Conservation (phyloP, 1,140 invertebrate species). For the Diachasma alloeum region DNA sequence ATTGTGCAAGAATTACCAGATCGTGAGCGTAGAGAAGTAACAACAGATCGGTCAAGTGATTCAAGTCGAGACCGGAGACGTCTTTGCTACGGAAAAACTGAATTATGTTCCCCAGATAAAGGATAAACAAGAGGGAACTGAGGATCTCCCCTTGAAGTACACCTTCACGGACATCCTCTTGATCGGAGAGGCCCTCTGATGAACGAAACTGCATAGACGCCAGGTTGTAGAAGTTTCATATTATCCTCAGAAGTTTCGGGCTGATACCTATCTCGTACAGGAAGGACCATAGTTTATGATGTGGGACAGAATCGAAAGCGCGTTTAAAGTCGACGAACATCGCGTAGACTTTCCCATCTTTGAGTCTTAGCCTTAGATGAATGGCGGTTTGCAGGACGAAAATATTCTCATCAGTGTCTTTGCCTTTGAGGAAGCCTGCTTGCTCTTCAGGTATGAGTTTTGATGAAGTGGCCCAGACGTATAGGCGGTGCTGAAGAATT, state of each 20-base stretch:
- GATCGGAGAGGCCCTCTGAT: background rate
- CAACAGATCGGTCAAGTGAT: constrained; percentile 5
- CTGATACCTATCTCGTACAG: background rate
- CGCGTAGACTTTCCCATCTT: background rate
- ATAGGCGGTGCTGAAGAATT: background rate
- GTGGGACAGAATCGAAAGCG: constrained; percentile 31
- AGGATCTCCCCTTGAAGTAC: constrained; percentile 13
- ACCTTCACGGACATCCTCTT: background rate
- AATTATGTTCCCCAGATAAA: too few relatives aligned
- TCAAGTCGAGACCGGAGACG: background rate
- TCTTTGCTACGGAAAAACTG: background rate
- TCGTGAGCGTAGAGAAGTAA: constrained; percentile 34
- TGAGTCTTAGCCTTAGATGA: background rate
- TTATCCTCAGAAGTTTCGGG: constrained; percentile 11
- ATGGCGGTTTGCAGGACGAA: constrained; percentile 11
- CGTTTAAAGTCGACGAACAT: constrained; percentile 4
- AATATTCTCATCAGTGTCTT: constrained; percentile 27
- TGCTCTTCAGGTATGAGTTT: constrained; percentile 11
- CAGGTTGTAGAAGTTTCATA: too few relatives aligned
- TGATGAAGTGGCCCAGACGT: background rate
- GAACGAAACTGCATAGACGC: too few relatives aligned
- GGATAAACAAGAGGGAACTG: constrained; percentile 11
- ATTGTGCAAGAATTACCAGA: constrained; percentile 22
- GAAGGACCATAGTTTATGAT: too few relatives aligned
- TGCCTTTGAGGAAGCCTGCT: constrained; percentile 12